These are phyloP conservation scores for Myopa testacea DNA, from an alignment of 2,888 invertebrate species.

Conservation along the genomic window DNA sequence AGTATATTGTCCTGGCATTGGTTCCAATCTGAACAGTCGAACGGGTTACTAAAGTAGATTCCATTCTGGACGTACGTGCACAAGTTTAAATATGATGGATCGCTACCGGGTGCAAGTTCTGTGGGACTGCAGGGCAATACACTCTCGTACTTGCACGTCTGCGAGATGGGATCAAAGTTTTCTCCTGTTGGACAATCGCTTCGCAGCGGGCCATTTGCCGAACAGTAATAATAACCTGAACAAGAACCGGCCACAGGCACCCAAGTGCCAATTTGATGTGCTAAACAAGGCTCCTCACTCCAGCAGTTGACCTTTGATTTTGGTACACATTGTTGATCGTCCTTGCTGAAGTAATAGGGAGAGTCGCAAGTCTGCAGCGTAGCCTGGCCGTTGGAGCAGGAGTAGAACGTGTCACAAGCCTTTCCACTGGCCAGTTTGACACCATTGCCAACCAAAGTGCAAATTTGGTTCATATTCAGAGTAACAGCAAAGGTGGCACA, in stretches of 20 bases:
- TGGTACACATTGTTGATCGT: slow-evolving; percentile 49
- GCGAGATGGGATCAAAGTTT: slow-evolving; percentile 49
- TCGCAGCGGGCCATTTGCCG: slow-evolving; percentile 40
- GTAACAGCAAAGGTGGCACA: slow-evolving; percentile 23
- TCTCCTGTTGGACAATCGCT: slow-evolving; percentile 51
- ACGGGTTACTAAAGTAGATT: slow-evolving; percentile 52
- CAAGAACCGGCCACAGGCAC: slow-evolving; percentile 49
- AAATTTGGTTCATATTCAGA: slow-evolving; percentile 50
- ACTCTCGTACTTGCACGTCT: slow-evolving; percentile 49
- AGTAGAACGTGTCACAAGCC: slow-evolving; percentile 51
- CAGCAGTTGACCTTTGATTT: slow-evolving; percentile 45
- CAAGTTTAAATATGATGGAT: slow-evolving; percentile 41
- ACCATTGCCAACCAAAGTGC: slow-evolving; percentile 49
- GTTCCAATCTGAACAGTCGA: slow-evolving; percentile 51
- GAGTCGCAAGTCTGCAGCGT: slow-evolving; percentile 43
- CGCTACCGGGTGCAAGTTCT: not conserved
- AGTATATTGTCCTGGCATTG: slow-evolving; percentile 47
- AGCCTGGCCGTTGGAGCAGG: slow-evolving; percentile 48
- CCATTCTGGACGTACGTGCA: slow-evolving; percentile 49
- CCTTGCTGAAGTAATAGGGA: slow-evolving; percentile 50
- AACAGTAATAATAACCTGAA: slow-evolving; percentile 52
- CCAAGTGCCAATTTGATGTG: slow-evolving; percentile 47
- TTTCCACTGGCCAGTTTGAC: slow-evolving; percentile 45
- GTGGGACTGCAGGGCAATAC: slow-evolving; percentile 45
- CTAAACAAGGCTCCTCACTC: slow-evolving; percentile 47